Evolutionary conservation across 2,113 vertebrate species (phyloP).

Genomic region (Leucopternis melanops): DNA sequence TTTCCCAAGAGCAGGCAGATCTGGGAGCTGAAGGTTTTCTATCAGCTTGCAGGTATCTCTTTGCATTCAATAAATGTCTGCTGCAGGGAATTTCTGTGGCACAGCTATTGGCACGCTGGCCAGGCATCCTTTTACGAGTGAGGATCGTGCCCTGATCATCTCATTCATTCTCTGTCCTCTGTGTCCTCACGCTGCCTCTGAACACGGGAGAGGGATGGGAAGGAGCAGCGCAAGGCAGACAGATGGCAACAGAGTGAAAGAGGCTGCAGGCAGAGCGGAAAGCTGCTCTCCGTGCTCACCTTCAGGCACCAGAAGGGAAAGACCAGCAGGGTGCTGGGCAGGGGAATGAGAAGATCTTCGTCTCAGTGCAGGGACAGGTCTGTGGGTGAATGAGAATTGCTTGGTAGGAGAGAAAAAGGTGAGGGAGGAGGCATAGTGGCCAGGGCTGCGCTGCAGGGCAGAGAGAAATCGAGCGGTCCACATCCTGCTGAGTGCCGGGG

Average conservation of each 20-base stretch:
- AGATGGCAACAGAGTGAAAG: not conserved
- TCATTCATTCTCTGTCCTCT: not conserved
- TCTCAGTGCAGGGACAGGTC: not conserved
- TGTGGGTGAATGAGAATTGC: not conserved
- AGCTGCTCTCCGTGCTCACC: not conserved
- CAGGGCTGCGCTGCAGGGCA: not conserved
- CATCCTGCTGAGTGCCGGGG: accelerated
- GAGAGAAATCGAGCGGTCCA: accelerated
- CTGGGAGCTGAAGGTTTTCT: not conserved
- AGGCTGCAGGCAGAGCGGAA: not conserved
- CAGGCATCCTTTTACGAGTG: not conserved
- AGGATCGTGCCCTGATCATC: not conserved
- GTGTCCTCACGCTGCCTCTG: not conserved
- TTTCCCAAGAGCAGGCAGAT: not conserved
- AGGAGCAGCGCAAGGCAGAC: not conserved
- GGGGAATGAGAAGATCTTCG: not conserved
- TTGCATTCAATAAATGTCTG: not conserved
- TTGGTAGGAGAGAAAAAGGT: not conserved
- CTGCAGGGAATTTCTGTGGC: not conserved
- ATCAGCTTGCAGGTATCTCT: not conserved
- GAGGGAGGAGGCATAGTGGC: not conserved
- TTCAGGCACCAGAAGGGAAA: not conserved
- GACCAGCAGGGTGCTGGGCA: not conserved
- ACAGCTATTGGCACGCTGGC: not conserved
- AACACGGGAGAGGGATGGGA: not conserved